Evolutionary conservation across 2,797 vertebrate species (phyloP), one percentile per base, ranked within the genome.

Genomic region (Acipenser ruthenus): DNA sequence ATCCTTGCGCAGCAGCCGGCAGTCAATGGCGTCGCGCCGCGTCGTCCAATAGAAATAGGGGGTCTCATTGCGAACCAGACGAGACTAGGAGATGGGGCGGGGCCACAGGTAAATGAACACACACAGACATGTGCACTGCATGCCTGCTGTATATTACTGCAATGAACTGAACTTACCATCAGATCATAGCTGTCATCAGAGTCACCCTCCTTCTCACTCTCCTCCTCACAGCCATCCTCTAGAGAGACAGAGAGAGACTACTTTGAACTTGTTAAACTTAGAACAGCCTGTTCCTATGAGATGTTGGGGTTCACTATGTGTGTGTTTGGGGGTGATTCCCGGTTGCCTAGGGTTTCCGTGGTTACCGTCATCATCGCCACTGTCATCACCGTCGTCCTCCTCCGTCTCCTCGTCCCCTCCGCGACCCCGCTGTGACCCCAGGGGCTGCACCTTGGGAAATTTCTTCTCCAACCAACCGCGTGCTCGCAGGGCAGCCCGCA

Each of bases 41-140:
- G 82, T 90, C 37, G 91, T 91, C 94, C 95, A 96, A 67, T 91
- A 88, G 73, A 97, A 94, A 77, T 93, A 87, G 0, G 91, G 87
- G 13, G 66, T 77, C 84, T 91, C 88, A 12, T 93, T 85, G 15
- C 82, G 81, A 68, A 93, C 89, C 74, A 94, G 74, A 11, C 80
- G 80, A 69, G 92, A 95, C 95, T 96, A 64, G 0, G 0, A 47
- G 50, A 65, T 1, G 11, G 23, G 49, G 13, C 13, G 9, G 10
- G 15, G 58, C 1, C 12, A 64, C 11, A 58, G 50, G 9, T 11
- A 47, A 8, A 59, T 11, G 13, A 37, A 49, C 10, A 56, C 10
- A 55, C 1, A 53, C 9, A 64, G 50, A 62, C 23, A 62, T 62
- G 11, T 47, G 7, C 50, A 8, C 13, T 13, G 63, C 10, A 8